phyloP scores from a whole-genome alignment of 1,140 invertebrate genomes.

The Caenorhabditis latens region DNA sequence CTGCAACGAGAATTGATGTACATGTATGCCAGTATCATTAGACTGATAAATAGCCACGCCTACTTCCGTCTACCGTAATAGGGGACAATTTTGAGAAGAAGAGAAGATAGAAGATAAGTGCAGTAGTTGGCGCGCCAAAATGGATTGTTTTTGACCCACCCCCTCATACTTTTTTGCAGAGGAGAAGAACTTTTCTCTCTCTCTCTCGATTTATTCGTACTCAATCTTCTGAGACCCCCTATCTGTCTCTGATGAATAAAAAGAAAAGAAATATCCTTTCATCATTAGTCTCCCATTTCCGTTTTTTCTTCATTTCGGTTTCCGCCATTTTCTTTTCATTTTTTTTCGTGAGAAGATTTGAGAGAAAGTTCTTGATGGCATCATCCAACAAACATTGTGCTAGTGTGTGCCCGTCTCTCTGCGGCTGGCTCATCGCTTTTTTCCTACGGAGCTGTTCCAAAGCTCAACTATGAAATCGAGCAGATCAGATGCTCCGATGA shows the following conservation, averaged over 20 bases:
- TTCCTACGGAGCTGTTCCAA: constrained; percentile 11
- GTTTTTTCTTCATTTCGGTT: constrained; percentile 16
- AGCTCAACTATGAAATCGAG: constrained; percentile 44
- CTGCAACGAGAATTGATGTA: constrained; percentile 1
- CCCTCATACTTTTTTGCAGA: not conserved
- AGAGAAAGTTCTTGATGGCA: constrained; percentile 22
- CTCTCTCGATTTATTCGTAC: not conserved
- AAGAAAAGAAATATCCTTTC: constrained; percentile 18
- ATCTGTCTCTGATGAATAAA: constrained; percentile 31
- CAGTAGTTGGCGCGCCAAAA: constrained; percentile 3
- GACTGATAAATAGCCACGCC: not conserved
- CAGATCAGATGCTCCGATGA: constrained; percentile 7
- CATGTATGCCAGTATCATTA: constrained; percentile 42
- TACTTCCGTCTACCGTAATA: constrained; percentile 41
- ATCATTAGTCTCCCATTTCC: not conserved
- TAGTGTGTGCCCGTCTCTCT: not conserved
- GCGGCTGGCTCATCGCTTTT: not conserved
- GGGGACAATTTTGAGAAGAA: constrained; percentile 4
- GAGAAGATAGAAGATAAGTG: constrained; percentile 1
- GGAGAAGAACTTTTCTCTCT: constrained; percentile 33
- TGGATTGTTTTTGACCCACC: not conserved
- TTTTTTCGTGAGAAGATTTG: not conserved
- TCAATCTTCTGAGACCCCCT: constrained; percentile 9
- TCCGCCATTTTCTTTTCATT: not conserved
- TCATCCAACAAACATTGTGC: constrained; percentile 22